Percentiles rank a stretch among this genome's conserved stretches.
These are phyloP conservation scores for Antigone vipio DNA, from an alignment of 2,113 vertebrate species.

Conservation along the genomic window DNA sequence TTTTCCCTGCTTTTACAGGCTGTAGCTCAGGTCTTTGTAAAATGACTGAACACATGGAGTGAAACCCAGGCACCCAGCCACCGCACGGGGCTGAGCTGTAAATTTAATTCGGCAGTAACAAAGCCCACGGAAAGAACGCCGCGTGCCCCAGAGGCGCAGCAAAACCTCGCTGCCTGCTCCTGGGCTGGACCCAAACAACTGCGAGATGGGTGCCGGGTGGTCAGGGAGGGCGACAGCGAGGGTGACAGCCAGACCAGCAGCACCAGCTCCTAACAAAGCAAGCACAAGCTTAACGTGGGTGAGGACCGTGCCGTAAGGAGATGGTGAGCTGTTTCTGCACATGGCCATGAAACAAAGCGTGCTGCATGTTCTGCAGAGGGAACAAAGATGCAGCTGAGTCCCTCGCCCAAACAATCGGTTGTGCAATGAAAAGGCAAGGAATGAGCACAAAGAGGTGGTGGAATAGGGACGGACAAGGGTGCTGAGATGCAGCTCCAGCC, in stretches of 20 bases:
- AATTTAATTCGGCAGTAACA: not conserved
- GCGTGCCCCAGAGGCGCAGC: not conserved
- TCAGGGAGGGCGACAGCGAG: not conserved
- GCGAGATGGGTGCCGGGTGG: not conserved
- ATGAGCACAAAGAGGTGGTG: not conserved
- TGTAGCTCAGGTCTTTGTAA: not conserved
- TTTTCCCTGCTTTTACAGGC: not conserved
- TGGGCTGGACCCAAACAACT: not conserved
- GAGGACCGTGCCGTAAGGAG: rapidly evolving
- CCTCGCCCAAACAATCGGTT: not conserved
- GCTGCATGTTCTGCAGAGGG: not conserved
- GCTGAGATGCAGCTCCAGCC: not conserved
- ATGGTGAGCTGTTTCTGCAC: not conserved
- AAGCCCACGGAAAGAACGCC: not conserved
- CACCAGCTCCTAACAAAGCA: not conserved
- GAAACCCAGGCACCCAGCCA: not conserved
- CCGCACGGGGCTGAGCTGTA: not conserved
- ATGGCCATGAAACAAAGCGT: rapidly evolving
- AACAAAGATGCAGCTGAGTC: not conserved
- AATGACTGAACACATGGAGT: rapidly evolving
- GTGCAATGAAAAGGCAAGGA: not conserved
- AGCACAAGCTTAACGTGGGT: rapidly evolving
- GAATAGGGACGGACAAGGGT: not conserved
- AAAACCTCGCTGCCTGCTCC: not conserved
- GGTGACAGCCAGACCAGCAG: not conserved